Evolutionary conservation across 1,140 invertebrate genomes (phyloP), one percentile per base, ranked within the genome.

Genomic region (Hormaphis cornu): DNA sequence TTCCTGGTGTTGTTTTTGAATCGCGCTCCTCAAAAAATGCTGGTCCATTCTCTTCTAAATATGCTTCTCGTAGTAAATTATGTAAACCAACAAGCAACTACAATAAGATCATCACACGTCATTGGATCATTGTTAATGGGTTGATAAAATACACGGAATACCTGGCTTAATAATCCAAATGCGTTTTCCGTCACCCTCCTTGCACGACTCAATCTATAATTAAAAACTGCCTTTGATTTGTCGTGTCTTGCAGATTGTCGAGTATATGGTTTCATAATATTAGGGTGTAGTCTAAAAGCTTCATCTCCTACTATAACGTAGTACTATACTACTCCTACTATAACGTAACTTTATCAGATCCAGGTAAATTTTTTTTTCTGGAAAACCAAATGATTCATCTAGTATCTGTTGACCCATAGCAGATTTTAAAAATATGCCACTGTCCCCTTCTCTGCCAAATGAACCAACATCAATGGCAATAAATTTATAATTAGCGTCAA

Each of bases 401-500:
- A 80, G 20, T 3, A 71, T 44, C 56, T 53, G 22, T 72, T 69
- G 40, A 2, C 63, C 63, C 7, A 50, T 33, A 30, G 50, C 50
- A 20, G 63, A 69, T 30, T 69, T 69, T 37, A 71, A 50, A 26
- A 74, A 72, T 28, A 74, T 52, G 24, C 63, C 70, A 37, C 75
- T 75, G 73, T 81, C 79, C 42, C 76, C 73, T 72, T 78, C 74
- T 70, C 74, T 77, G 16, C 79, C 79, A 72, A 77, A 77, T 10
- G 75, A 74, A 35, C 79, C 79, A 16, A 82, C 75, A 71, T 82
- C 77, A 53, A 81, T 72, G 58, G 73, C 73, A 40, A 77, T 74
- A 73, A 81, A 82, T 69, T 77, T 76, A 71, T 77, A 81, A 66
- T 81, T 75, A 1, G 77, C 77, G 74, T 83, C 80, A 40, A 79